Percentiles rank a stretch among this genome's conserved stretches.
Conservation (phyloP, 2,113 vertebrate genomes). For the Ursus arctos region DNA sequence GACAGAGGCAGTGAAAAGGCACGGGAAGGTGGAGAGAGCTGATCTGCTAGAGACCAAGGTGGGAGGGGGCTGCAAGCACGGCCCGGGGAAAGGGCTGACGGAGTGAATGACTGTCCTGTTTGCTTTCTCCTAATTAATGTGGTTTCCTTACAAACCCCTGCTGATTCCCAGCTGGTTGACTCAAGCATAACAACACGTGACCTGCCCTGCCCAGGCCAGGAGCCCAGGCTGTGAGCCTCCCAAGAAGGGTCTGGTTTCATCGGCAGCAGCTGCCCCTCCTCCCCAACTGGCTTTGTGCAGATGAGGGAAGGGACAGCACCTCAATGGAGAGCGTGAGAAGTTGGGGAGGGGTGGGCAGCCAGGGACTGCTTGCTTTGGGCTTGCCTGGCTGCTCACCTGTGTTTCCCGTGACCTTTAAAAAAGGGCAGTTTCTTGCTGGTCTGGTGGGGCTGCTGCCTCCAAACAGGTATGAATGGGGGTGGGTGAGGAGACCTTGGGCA, state of each 20-base stretch:
- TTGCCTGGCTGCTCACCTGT: neutral
- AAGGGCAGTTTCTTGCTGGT: conserved; percentile 28
- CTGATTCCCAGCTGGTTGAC: conserved; percentile 73
- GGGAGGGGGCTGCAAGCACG: neutral
- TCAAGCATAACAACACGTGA: conserved; percentile 74
- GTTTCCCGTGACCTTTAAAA: conserved; percentile 68
- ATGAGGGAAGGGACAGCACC: conserved; percentile 33
- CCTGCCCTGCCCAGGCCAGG: conserved; percentile 2
- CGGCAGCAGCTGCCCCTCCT: neutral
- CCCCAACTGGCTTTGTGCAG: neutral
- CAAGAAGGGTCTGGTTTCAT: conserved; percentile 71
- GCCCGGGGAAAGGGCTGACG: neutral
- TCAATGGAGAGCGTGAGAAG: neutral
- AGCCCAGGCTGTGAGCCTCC: conserved; percentile 51
- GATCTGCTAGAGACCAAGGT: neutral
- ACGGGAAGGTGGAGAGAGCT: neutral
- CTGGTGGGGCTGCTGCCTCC: neutral
- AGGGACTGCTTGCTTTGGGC: neutral
- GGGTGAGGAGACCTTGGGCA: conserved; percentile 31
- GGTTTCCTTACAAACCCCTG: conserved; percentile 74
- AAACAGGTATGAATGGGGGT: neutral
- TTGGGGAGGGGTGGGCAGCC: neutral
- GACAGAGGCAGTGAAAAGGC: neutral
- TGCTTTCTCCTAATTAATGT: conserved; percentile 76
- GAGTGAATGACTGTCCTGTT: conserved; percentile 52